Evolutionary conservation across 2,888 invertebrate species (phyloP).

Genomic region (Limnephilus lunatus): DNA sequence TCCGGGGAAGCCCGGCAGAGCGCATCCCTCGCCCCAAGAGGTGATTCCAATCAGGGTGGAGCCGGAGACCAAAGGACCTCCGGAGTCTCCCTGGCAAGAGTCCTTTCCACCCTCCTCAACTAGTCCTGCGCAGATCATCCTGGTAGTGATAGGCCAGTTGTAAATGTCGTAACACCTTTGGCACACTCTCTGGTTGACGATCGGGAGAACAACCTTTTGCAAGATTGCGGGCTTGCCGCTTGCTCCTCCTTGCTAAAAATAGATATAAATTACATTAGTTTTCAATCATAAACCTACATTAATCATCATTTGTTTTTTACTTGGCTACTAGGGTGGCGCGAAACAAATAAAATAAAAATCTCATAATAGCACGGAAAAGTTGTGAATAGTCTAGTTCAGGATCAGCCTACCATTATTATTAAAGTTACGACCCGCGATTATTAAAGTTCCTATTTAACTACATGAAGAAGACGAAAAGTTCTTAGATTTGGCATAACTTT

Average conservation of each 20-base stretch:
- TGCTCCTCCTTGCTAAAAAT: not conserved
- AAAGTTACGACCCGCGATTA: no score
- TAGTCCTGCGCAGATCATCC: constrained; percentile 71
- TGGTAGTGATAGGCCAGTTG: constrained; percentile 67
- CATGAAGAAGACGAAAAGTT: no score
- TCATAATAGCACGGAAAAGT: no score
- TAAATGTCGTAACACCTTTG: constrained; percentile 68
- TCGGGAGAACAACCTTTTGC: constrained; percentile 53
- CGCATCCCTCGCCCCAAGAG: constrained; percentile 77
- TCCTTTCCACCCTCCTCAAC: constrained; percentile 73
- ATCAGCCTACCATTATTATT: no score
- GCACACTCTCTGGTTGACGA: constrained; percentile 55
- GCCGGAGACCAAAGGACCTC: constrained; percentile 67
- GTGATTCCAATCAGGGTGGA: constrained; percentile 75
- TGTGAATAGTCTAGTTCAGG: no score
- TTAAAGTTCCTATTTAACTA: no score
- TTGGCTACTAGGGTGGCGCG: no score
- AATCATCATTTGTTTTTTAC: no score
- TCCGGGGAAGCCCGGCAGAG: constrained; percentile 73
- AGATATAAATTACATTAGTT: not conserved
- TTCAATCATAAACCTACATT: not conserved
- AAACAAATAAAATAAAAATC: no score
- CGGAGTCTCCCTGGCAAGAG: constrained; percentile 68
- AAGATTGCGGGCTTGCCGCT: constrained; percentile 1
- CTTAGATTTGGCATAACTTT: no score